Percentiles rank a stretch among this genome's conserved stretches.
Conservation (phyloP, 2,113 vertebrate species). For the Gulo gulo region DNA sequence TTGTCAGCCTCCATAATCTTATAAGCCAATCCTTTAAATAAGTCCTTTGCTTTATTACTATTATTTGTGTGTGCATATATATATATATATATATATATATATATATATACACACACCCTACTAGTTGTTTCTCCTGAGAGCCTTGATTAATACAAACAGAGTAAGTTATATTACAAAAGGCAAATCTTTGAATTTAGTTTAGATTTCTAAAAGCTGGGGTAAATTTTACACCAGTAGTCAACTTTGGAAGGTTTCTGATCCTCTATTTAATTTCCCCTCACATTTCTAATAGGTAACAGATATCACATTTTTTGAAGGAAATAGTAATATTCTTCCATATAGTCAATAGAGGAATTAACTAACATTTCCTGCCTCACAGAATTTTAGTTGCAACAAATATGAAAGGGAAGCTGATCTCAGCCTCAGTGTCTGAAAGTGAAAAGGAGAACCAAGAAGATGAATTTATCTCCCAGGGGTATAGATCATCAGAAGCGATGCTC, state of each 20-base stretch:
- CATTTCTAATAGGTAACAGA: background rate
- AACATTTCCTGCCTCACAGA: background rate
- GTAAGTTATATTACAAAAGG: background rate
- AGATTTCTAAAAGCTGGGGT: background rate
- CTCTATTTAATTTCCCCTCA: background rate
- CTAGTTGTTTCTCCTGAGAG: background rate
- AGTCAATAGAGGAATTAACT: background rate
- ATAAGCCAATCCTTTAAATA: background rate
- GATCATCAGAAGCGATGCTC: background rate
- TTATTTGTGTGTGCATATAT: background rate
- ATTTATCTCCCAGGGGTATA: background rate
- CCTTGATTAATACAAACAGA: background rate
- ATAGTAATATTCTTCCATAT: background rate
- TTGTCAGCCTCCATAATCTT: background rate
- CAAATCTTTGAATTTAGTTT: background rate
- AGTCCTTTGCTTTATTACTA: background rate
- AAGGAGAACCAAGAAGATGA: background rate
- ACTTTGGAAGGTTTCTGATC: background rate
- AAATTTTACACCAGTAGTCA: background rate
- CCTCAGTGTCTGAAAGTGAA: background rate
- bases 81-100: too few species aligned
- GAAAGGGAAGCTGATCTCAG: background rate
- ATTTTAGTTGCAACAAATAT: background rate
- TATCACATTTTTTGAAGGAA: background rate
- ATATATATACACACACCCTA: too few species aligned